Percentiles rank a stretch among this genome's conserved stretches.
These are phyloP conservation scores for Dysidea cf. avara DNA, from an alignment of 37 sponge, comb jelly and placozoan genomes.

Conservation along the genomic window DNA sequence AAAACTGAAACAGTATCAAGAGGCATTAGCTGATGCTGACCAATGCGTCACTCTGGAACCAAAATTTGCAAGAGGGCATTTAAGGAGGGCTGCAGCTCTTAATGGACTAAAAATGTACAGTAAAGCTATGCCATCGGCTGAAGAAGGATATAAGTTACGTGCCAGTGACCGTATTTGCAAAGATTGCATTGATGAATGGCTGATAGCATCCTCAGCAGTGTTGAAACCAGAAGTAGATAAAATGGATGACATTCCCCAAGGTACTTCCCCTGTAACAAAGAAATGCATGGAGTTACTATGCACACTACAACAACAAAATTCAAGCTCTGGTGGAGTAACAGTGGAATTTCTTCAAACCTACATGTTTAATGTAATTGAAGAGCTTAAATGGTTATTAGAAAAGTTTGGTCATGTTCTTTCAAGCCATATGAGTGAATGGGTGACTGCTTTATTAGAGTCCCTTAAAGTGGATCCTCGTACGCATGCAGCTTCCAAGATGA, in stretches of 20 bases:
- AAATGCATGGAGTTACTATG: not conserved
- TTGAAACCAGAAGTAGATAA: not conserved
- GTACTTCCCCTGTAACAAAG: not conserved
- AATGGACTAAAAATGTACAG: not conserved
- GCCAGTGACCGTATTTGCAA: conserved; percentile 1
- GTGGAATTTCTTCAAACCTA: not conserved
- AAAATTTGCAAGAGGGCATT: conserved; percentile 15
- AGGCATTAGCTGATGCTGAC: conserved; percentile 44
- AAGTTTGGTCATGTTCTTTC: conserved; percentile 27
- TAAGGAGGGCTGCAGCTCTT: not conserved
- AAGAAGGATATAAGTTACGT: conserved; percentile 2
- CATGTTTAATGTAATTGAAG: not conserved
- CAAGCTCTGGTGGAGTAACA: not conserved
- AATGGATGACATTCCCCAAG: conserved; percentile 1
- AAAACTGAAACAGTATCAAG: conserved; percentile 12
- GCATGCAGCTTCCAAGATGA: not conserved
- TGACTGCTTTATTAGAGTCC: not conserved
- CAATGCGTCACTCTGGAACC: conserved; percentile 35
- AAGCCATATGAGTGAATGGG: conserved; percentile 1
- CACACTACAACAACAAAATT: not conserved
- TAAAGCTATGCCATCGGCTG: not conserved
- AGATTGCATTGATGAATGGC: conserved; percentile 1
- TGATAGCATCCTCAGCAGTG: not conserved
- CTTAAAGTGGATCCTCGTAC: conserved; percentile 16
- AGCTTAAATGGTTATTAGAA: conserved; percentile 16